These are phyloP conservation scores for Nomia melanderi DNA, from an alignment of 1,140 invertebrate genomes.

Conservation along the genomic window DNA sequence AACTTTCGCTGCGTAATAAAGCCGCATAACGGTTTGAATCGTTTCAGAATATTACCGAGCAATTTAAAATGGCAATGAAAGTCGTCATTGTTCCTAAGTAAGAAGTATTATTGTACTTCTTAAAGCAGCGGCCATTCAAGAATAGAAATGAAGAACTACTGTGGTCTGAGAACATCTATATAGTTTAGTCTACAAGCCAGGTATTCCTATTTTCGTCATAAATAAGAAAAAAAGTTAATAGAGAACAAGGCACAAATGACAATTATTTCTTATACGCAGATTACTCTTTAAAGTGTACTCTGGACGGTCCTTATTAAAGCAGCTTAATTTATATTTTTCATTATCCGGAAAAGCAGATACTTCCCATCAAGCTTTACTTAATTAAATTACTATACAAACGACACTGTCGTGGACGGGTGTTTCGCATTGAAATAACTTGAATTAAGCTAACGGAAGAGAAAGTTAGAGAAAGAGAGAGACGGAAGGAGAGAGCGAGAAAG, in stretches of 20 bases:
- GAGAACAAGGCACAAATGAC: neutral
- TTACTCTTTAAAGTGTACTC: slow-evolving; percentile 19
- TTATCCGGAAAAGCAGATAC: slow-evolving; percentile 34
- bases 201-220: neutral
- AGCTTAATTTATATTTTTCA: slow-evolving; percentile 45
- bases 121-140: neutral
- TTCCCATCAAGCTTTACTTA: slow-evolving; percentile 32
- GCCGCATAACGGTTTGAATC: too few relatives aligned
- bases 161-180: neutral
- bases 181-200: neutral
- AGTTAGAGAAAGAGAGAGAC: neutral
- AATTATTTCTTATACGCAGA: neutral
- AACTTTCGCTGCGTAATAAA: too few relatives aligned
- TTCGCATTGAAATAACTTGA: slow-evolving; percentile 19
- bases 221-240: neutral
- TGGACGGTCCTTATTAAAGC: slow-evolving; percentile 7
- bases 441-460: neutral
- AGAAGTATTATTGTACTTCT: neutral
- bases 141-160: neutral
- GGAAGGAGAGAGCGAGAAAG: neutral
- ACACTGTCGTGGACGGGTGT: slow-evolving; percentile 14
- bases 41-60: neutral
- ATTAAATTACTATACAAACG: slow-evolving; percentile 45
- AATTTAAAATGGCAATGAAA: neutral
- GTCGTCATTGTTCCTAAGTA: neutral